Evolutionary conservation across 2,113 vertebrate genomes (phyloP).

Genomic region (Perca flavescens): DNA sequence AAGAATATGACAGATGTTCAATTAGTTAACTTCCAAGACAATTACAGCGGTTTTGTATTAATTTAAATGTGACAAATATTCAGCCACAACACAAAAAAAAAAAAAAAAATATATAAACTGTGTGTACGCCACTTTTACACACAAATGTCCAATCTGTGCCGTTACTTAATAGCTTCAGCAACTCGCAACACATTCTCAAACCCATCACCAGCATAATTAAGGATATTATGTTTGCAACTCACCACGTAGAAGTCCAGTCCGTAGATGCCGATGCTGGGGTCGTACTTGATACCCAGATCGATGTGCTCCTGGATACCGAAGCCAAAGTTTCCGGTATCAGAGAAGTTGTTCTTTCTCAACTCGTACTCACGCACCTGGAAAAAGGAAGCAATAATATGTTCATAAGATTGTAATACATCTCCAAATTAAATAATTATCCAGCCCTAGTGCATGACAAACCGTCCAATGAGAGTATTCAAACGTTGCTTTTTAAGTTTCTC

Average conservation of each 20-base stretch:
- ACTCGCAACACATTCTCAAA: background rate
- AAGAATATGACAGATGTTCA: background rate
- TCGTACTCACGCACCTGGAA: slow-evolving; percentile 96
- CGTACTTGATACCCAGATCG: slow-evolving; percentile 98
- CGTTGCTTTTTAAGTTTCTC: background rate
- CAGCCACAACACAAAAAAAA: background rate
- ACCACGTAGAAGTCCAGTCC: slow-evolving; percentile 99
- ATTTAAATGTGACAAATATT: background rate
- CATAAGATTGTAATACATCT: background rate
- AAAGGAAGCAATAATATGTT: background rate
- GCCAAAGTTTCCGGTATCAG: slow-evolving; percentile 97
- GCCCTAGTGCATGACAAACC: accelerated
- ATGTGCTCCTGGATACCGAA: slow-evolving; percentile 99
- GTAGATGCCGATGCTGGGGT: slow-evolving; percentile 98
- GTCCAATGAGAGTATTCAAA: background rate
- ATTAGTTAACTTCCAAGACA: background rate
- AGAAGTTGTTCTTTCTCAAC: slow-evolving; percentile 98
- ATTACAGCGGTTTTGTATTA: background rate
- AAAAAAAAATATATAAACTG: too few relatives aligned
- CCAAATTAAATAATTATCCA: background rate
- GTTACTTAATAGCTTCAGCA: too few relatives aligned
- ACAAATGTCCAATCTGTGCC: background rate
- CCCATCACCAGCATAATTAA: background rate
- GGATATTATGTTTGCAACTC: slow-evolving; percentile 40
- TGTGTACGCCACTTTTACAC: background rate